phyloP scores from a whole-genome alignment of 1,140 invertebrate species.

The Eulimnadia texana region DNA sequence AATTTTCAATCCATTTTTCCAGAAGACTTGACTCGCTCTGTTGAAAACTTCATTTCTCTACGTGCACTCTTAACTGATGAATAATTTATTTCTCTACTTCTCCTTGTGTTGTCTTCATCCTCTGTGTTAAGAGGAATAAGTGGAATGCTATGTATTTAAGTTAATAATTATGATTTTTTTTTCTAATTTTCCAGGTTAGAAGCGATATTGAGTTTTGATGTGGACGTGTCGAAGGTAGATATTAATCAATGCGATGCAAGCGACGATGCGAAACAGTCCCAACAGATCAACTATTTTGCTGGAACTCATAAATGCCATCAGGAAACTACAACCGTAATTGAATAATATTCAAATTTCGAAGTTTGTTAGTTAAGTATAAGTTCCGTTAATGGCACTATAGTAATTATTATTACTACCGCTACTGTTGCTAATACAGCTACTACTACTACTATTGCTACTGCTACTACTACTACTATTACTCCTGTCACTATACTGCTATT shows the following conservation, averaged over 20 bases:
- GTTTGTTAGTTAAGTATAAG: not conserved
- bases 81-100: not conserved
- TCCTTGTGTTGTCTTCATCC: too few relatives aligned
- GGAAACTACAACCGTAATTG: conserved; percentile 50
- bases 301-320: conserved; percentile 75
- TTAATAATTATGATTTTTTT: not conserved
- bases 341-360: too few relatives aligned
- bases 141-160: too few relatives aligned
- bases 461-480: too few relatives aligned
- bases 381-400: not conserved
- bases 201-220: conserved; percentile 65
- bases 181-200: conserved; percentile 17
- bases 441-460: too few relatives aligned
- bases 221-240: conserved; percentile 64
- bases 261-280: not conserved
- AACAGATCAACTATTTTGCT: conserved; percentile 42
- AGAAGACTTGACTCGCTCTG: not conserved
- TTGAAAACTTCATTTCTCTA: not conserved
- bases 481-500: too few relatives aligned
- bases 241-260: conserved; percentile 66
- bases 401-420: not conserved
- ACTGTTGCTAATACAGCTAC: too few relatives aligned
- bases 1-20: not conserved
- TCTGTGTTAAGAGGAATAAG: too few relatives aligned
- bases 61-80: not conserved